These are phyloP conservation scores for Sitophilus oryzae DNA, from an alignment of 1,140 invertebrate species.

Conservation along the genomic window DNA sequence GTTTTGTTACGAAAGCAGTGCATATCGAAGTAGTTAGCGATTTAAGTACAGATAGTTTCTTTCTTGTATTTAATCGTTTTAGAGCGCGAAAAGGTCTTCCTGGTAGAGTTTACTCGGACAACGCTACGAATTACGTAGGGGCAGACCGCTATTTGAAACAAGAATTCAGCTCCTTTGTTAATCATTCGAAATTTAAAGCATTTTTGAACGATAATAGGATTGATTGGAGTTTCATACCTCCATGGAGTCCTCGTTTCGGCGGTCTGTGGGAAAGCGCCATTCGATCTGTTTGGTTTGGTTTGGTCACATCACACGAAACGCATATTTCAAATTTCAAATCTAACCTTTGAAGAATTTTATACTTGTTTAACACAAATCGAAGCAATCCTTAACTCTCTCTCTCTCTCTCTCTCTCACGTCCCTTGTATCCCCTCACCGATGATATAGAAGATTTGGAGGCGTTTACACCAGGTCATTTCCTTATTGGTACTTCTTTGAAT, in stretches of 20 bases:
- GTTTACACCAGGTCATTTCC: too few species aligned
- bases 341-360: conserved; percentile 24
- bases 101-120: conserved; percentile 32
- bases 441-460: too few species aligned
- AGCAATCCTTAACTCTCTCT: too few species aligned
- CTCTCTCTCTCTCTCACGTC: too few species aligned
- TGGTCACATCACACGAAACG: conserved; percentile 21
- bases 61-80: conserved; percentile 42
- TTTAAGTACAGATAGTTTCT: conserved; percentile 38
- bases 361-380: conserved; percentile 23
- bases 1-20: conserved; percentile 38
- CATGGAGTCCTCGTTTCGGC: conserved; percentile 27
- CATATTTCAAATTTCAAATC: not conserved
- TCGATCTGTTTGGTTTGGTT: conserved; percentile 10
- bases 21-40: conserved; percentile 43
- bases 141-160: conserved; percentile 10
- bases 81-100: conserved; percentile 37
- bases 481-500: too few species aligned
- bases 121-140: conserved; percentile 38
- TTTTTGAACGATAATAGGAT: not conserved
- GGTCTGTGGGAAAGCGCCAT: conserved; percentile 16
- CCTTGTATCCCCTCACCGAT: too few species aligned
- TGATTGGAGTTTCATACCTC: conserved; percentile 39
- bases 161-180: not conserved
- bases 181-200: not conserved